A percentile compares a stretch with the other conserved stretches of the same genome.
Conservation (phyloP, 2,113 vertebrate species). For the Elephantulus edwardii region DNA sequence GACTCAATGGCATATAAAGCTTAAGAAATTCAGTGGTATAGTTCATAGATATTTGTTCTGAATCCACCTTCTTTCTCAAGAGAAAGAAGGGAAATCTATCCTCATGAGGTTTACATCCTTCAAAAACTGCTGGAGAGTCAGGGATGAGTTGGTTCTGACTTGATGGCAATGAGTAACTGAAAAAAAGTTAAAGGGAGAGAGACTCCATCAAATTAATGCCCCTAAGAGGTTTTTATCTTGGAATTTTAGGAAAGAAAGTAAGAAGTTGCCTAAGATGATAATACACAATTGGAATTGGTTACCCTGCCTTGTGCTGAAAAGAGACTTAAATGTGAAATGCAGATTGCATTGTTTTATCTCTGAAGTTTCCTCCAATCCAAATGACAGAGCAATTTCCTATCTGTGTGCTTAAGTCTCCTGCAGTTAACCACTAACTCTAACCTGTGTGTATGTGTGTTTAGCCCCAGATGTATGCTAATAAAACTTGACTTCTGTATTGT, state of each 20-base stretch:
- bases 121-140: no score
- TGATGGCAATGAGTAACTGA: no score
- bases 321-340: conserved; percentile 8
- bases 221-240: neutral
- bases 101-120: no score
- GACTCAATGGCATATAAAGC: no score
- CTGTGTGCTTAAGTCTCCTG: conserved; percentile 3
- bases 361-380: conserved; percentile 9
- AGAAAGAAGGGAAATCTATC: no score
- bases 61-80: no score
- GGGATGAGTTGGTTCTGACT: no score
- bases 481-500: neutral
- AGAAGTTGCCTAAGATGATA: neutral
- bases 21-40: no score
- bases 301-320: neutral
- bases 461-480: neutral
- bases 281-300: conserved; percentile 17
- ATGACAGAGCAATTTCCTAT: neutral
- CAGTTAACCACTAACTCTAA: neutral
- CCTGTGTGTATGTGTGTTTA: neutral
- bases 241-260: neutral
- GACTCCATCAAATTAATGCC: neutral
- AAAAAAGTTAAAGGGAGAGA: neutral
- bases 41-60: no score
- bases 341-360: conserved; percentile 1